Percentiles rank a stretch among this genome's conserved stretches.
Evolutionary conservation across 2,888 invertebrate species (phyloP).

Genomic region (Torymus auratus): DNA sequence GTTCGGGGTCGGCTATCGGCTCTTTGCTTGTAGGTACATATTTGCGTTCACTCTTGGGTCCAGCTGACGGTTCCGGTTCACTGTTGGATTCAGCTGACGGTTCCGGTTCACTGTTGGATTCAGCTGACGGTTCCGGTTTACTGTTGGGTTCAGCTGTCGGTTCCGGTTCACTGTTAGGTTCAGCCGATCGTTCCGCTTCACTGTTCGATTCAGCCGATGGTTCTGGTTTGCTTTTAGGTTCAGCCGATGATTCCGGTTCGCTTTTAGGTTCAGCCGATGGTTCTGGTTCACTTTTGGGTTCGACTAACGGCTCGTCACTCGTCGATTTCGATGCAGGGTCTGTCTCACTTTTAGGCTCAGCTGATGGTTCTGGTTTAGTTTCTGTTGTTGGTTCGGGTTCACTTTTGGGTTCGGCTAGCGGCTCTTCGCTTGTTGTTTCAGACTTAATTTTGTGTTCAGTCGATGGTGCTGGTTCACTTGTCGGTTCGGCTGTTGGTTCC

Average conservation of each 20-base stretch:
- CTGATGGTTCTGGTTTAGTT: conserved; percentile 61
- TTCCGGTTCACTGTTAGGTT: conserved; percentile 65
- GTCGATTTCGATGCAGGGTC: conserved; percentile 64
- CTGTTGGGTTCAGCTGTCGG: conserved; percentile 66
- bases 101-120: conserved; percentile 61
- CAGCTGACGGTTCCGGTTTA: conserved; percentile 57
- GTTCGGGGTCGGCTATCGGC: conserved; percentile 61
- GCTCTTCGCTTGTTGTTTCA: too few species aligned
- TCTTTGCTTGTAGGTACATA: conserved; percentile 1
- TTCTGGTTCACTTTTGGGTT: conserved; percentile 60
- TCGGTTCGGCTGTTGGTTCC: conserved; percentile 57
- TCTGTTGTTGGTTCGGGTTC: conserved; percentile 64
- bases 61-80: conserved; percentile 52
- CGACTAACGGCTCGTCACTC: too few species aligned
- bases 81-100: conserved; percentile 63
- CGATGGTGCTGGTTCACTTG: conserved; percentile 62
- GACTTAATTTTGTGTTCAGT: conserved; percentile 60
- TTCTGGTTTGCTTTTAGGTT: conserved; percentile 58
- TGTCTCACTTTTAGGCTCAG: conserved; percentile 63
- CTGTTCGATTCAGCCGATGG: conserved; percentile 41
- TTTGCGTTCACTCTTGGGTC: conserved; percentile 56
- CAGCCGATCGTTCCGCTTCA: conserved; percentile 62
- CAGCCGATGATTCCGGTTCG: conserved; percentile 64
- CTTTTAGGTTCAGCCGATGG: conserved; percentile 59
- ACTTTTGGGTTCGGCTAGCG: conserved; percentile 60